Evolutionary conservation across 2,113 vertebrate species (phyloP).

Genomic region (Salvelinus fontinalis): DNA sequence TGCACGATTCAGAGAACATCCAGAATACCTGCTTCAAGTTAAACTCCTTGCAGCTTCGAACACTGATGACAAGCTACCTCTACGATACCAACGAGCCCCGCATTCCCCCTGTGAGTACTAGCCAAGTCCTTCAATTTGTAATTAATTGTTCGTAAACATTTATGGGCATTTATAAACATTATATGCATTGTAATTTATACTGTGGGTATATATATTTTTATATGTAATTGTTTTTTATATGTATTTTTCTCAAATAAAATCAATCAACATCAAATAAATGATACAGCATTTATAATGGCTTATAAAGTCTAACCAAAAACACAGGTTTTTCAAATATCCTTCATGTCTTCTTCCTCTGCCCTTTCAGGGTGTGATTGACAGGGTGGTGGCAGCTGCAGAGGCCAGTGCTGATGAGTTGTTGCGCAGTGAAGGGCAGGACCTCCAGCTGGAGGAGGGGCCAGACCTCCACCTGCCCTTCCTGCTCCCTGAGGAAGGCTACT

Average conservation of each 20-base stretch:
- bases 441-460: slow-evolving; percentile 85
- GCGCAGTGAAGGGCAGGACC: slow-evolving; percentile 81
- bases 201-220: no score
- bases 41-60: slow-evolving; percentile 87
- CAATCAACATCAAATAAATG: no score
- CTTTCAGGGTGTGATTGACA: slow-evolving; percentile 84
- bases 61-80: slow-evolving; percentile 83
- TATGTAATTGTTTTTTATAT: no score
- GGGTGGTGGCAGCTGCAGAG: slow-evolving; percentile 80
- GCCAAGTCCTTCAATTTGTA: neutral
- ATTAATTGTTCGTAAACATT: no score
- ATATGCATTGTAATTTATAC: neutral
- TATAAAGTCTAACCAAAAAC: no score
- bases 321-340: neutral
- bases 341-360: no score
- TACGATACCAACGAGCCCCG: slow-evolving; percentile 84
- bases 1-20: slow-evolving; percentile 79
- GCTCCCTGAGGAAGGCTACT: slow-evolving; percentile 90
- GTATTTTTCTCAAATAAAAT: no score
- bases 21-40: slow-evolving; percentile 89
- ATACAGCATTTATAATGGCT: neutral
- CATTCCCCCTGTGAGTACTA: slow-evolving; percentile 81
- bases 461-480: slow-evolving; percentile 91
- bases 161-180: neutral
- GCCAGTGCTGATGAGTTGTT: slow-evolving; percentile 83